Conservation (phyloP, 2,888 invertebrate species). For the Pharmacophagus antenor region DNA sequence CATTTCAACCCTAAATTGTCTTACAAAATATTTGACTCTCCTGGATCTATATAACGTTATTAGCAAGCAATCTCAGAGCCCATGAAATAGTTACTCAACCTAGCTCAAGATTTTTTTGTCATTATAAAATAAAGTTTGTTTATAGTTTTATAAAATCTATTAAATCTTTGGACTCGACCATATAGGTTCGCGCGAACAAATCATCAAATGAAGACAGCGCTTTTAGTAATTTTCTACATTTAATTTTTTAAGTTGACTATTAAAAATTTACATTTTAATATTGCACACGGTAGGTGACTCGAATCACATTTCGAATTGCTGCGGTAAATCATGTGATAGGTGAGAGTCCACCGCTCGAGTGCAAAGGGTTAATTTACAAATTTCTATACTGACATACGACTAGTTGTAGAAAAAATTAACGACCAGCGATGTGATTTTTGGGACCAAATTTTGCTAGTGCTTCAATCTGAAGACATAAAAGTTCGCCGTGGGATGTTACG, state of each 20-base stretch:
- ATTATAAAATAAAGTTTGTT: background rate
- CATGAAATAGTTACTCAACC: constrained; percentile 56
- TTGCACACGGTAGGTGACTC: too few species aligned
- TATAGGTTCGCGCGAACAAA: too few species aligned
- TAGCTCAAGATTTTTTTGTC: constrained; percentile 29
- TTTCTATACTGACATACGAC: background rate
- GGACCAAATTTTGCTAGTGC: constrained; percentile 18
- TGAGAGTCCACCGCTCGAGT: too few species aligned
- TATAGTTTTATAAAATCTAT: background rate
- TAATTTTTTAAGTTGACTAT: too few species aligned
- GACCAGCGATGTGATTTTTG: constrained; percentile 15
- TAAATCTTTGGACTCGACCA: too few species aligned
- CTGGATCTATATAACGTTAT: constrained; percentile 45
- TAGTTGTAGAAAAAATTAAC: background rate
- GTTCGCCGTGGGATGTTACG: constrained; percentile 34
- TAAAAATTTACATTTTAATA: too few species aligned
- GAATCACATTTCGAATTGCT: too few species aligned
- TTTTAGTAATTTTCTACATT: too few species aligned
- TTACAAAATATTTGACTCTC: constrained; percentile 55
- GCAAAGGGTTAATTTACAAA: too few species aligned
- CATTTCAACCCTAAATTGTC: constrained; percentile 56
- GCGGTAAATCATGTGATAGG: too few species aligned
- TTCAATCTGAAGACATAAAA: constrained; percentile 33
- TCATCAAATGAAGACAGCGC: too few species aligned
- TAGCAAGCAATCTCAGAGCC: constrained; percentile 43